Evolutionary conservation across 92 coral and sea anemone genomes (phyloP).

Genomic region (Phymanthus crucifer): DNA sequence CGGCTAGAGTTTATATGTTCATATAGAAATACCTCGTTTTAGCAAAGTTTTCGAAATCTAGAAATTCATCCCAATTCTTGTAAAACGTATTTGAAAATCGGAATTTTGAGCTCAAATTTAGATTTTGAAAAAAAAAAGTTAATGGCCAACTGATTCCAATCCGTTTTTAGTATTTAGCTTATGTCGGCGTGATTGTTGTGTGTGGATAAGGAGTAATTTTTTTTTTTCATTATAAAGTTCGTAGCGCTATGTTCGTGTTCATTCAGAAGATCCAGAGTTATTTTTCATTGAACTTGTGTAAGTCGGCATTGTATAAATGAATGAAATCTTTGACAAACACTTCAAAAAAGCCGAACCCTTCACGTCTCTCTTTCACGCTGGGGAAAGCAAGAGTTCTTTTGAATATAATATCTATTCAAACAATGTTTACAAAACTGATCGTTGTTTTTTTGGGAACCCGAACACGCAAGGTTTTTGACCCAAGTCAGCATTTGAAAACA

Average conservation of each 20-base stretch:
- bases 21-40: too few relatives aligned
- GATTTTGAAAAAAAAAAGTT: not conserved
- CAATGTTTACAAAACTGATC: not conserved
- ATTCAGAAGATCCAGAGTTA: not conserved
- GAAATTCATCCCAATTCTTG: too few relatives aligned
- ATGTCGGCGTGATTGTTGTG: not conserved
- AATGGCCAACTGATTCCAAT: not conserved
- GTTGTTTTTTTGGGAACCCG: not conserved
- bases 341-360: slow-evolving; percentile 17
- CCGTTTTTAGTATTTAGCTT: not conserved
- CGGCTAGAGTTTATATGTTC: too few relatives aligned
- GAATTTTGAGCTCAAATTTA: not conserved
- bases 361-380: slow-evolving; percentile 12
- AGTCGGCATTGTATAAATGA: slow-evolving; percentile 10
- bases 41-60: too few relatives aligned
- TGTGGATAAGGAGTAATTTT: not conserved
- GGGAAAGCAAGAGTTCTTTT: slow-evolving; percentile 16
- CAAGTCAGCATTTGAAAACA: not conserved
- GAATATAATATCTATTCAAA: slow-evolving; percentile 27
- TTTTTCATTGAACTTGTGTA: not conserved
- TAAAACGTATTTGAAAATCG: too few relatives aligned
- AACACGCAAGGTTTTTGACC: slow-evolving; percentile 12
- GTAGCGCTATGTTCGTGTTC: not conserved
- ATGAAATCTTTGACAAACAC: slow-evolving; percentile 13
- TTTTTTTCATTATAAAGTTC: not conserved